These are phyloP conservation scores for Phalanger gymnotis DNA, from an alignment of 2,797 vertebrate genomes.

Conservation along the genomic window DNA sequence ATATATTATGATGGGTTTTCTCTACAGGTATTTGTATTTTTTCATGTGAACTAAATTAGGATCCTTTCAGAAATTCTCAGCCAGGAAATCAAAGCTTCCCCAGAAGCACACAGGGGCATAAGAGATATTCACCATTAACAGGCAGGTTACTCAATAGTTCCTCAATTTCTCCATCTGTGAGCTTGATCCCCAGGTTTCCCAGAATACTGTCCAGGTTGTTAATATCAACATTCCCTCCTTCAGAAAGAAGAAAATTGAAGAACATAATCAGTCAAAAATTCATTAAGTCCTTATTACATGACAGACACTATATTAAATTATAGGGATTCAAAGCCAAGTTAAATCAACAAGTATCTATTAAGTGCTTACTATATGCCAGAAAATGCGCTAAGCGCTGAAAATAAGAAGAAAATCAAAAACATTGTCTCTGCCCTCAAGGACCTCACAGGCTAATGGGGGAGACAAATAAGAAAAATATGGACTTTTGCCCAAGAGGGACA, in stretches of 20 bases:
- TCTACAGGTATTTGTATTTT: neutral
- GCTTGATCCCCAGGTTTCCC: constrained; percentile 40
- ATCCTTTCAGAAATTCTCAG: neutral
- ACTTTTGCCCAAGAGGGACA: constrained; percentile 6
- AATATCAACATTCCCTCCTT: constrained; percentile 58
- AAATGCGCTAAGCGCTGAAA: neutral
- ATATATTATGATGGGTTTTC: neutral
- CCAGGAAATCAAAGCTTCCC: neutral
- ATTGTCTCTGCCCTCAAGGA: neutral
- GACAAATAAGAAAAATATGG: constrained; percentile 3
- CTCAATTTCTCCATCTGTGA: constrained; percentile 56
- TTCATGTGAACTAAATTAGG: constrained; percentile 3
- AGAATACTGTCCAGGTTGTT: constrained; percentile 60
- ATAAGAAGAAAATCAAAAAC: neutral
- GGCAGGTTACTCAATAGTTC: constrained; percentile 23
- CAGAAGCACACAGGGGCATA: constrained; percentile 25
- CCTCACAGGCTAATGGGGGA: neutral
- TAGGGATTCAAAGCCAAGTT: neutral
- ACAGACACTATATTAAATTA: neutral
- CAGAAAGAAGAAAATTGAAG: constrained; percentile 23
- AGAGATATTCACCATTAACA: constrained; percentile 54
- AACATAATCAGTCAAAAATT: neutral
- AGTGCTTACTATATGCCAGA: neutral
- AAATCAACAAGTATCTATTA: neutral
- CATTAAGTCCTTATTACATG: neutral